Conservation (phyloP, 2,888 invertebrate species). For the Pachydiplax longipennis region DNA sequence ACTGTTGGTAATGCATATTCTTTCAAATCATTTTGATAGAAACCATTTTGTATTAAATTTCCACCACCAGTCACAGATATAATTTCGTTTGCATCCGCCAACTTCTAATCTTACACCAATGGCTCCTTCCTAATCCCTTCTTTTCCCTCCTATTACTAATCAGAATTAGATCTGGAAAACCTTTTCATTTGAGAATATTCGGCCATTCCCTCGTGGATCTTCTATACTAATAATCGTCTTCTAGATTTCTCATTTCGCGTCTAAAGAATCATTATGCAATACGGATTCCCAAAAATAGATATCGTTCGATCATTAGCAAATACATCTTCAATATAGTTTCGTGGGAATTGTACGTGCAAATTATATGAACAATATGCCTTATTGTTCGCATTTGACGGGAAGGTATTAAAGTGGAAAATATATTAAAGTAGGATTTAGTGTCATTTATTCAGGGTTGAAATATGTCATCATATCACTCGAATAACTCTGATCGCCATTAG, state of each 20-base stretch:
- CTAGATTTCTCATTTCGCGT: not conserved
- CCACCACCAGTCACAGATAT: too few species aligned
- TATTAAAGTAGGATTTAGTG: too few species aligned
- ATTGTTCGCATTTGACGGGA: too few species aligned
- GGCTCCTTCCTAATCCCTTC: slow-evolving; percentile 47
- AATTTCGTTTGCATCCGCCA: slow-evolving; percentile 50
- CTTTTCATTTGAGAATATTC: slow-evolving; percentile 6
- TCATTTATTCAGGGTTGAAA: too few species aligned
- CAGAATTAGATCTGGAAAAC: not conserved
- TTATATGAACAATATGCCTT: too few species aligned
- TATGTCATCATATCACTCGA: too few species aligned
- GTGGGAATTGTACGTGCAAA: too few species aligned
- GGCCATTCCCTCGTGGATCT: slow-evolving; percentile 43
- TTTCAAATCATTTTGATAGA: too few species aligned
- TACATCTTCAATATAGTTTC: not conserved
- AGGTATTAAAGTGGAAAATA: too few species aligned
- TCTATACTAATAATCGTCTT: slow-evolving; percentile 42
- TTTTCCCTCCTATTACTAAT: slow-evolving; percentile 46
- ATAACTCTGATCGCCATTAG: not conserved
- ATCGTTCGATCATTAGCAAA: not conserved
- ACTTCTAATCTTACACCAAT: slow-evolving; percentile 52
- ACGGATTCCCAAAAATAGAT: not conserved
- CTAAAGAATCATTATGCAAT: slow-evolving; percentile 53
- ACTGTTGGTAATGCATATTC: too few species aligned
- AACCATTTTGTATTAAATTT: too few species aligned